Base-by-base conservation (phyloP, 2,797 vertebrate genomes). In the Pseudochromis fuscus region DNA sequence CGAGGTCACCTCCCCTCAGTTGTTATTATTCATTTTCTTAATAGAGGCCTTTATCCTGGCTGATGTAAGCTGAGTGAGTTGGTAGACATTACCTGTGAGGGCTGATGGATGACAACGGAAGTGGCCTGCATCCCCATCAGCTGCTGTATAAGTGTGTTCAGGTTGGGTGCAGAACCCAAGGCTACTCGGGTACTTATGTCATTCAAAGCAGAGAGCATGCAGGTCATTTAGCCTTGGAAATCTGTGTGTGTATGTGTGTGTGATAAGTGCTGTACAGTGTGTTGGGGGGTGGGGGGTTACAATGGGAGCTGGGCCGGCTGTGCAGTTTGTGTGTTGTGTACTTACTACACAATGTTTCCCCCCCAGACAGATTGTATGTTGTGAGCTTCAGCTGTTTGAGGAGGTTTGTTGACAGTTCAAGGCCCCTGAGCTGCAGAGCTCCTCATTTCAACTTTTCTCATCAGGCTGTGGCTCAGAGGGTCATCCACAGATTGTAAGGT, bases 11-110 rank as follows among this genome's bases (percentile, higher is more conserved):
- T 74, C 80, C 77, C 62, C 68, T 75, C 62, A 5, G 49, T 46
- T 52, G 72, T 73, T 63, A 85, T 89, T 74, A 88, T 66, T 84
- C 83, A 87, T 78, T 79, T 82, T 73, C 79, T 72, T 85, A 89
- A 87, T 86, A 88, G 77, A 87, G 75, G 84, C 76, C 81, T 87
- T 88, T 87, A 84, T 89, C 77, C 82, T 56, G 78, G 76, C 72
- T 82, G 86, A 82, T 77, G 61, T 56, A 66, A 76, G 79, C 60
- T 45, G 12, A 78, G 72, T 31, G 77, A 79, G 72, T 77, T 79
- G 45, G 67, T 72, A 75, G 75, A 81, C 74, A 72, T 87, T 66
- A 81, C 80, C 79, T 73, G 60, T 28, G 63, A 56, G 67, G 24
- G 19, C 64, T 88, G 85, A 92, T 81, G 72, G 70, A 91, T 83